Percentiles rank a stretch among this genome's conserved stretches.
phyloP scores from a whole-genome alignment of 2,888 invertebrate species.

The Cryptops parisi region DNA sequence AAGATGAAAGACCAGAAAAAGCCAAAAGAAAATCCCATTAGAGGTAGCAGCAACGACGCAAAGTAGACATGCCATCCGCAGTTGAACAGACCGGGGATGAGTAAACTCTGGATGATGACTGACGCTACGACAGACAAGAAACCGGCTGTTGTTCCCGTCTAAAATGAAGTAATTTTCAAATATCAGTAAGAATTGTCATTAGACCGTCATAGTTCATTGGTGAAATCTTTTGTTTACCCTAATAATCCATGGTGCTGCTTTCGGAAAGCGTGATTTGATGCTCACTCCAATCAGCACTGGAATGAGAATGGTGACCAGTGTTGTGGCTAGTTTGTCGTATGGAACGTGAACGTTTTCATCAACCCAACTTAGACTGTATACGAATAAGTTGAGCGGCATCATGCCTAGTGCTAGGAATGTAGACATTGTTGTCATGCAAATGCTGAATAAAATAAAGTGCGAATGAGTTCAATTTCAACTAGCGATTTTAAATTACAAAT shows the following conservation, averaged over 20 bases:
- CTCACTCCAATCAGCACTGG: conserved; percentile 25
- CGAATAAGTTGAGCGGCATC: conserved; percentile 28
- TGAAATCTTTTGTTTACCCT: conserved; percentile 26
- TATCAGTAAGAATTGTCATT: too few species aligned
- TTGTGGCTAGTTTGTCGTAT: conserved; percentile 25
- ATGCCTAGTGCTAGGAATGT: conserved; percentile 26
- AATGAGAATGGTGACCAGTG: conserved; percentile 24
- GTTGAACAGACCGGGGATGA: conserved; percentile 27
- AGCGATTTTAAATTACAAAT: too few species aligned
- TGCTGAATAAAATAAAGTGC: conserved; percentile 19
- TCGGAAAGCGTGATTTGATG: conserved; percentile 24
- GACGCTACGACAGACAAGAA: conserved; percentile 25
- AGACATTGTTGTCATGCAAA: conserved; percentile 28
- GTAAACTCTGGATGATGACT: conserved; percentile 22
- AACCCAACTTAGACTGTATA: conserved; percentile 27
- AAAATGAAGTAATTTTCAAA: conserved; percentile 8
- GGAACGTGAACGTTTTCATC: conserved; percentile 24
- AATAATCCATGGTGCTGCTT: conserved; percentile 24
- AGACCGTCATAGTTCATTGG: too few species aligned
- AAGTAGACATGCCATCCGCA: conserved; percentile 25
- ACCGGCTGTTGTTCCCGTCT: conserved; percentile 27
- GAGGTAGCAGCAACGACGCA: conserved; percentile 24
- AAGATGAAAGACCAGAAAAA: conserved; percentile 24
- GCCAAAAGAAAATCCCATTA: conserved; percentile 24
- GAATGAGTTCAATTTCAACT: too few species aligned